Evolutionary conservation across 2,888 invertebrate species (phyloP).

Genomic region (Agrotis clavis): DNA sequence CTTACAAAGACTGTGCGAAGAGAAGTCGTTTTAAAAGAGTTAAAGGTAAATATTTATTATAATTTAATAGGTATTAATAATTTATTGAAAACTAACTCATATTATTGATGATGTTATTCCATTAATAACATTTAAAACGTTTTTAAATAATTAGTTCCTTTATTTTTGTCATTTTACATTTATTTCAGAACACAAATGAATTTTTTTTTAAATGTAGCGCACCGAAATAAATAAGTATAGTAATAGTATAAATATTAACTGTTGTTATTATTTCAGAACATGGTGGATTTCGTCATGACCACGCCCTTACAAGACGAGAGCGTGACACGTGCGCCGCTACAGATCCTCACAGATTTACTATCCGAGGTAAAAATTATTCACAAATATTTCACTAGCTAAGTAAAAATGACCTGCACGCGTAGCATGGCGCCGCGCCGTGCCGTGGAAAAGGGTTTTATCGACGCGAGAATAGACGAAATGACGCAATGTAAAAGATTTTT

Average conservation of each 20-base stretch:
- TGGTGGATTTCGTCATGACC: conserved; percentile 94
- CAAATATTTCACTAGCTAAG: conserved; percentile 2
- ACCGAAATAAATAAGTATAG: too few relatives aligned
- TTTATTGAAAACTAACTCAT: not conserved
- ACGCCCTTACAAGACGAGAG: conserved; percentile 95
- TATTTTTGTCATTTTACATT: too few relatives aligned
- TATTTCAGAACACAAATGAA: too few relatives aligned
- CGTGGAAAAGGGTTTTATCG: too few relatives aligned
- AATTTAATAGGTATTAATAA: not conserved
- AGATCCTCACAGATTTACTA: conserved; percentile 93
- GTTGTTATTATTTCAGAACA: conserved; percentile 89
- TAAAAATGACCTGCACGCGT: conserved; percentile 8
- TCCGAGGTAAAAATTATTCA: conserved; percentile 86
- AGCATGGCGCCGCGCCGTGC: too few relatives aligned
- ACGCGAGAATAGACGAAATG: too few relatives aligned
- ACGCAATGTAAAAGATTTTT: too few relatives aligned
- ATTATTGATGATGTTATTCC: too few relatives aligned
- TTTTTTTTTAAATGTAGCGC: too few relatives aligned
- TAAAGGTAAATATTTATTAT: conserved; percentile 91
- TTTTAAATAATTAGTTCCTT: too few relatives aligned
- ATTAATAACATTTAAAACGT: too few relatives aligned
- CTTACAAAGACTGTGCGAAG: conserved; percentile 93
- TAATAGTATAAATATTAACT: too few relatives aligned
- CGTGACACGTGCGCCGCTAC: conserved; percentile 93
- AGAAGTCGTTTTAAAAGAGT: conserved; percentile 94